Percentiles rank a stretch among this genome's conserved stretches.
Conservation (phyloP, 2,888 invertebrate genomes). For the Megastigmus dorsalis region DNA sequence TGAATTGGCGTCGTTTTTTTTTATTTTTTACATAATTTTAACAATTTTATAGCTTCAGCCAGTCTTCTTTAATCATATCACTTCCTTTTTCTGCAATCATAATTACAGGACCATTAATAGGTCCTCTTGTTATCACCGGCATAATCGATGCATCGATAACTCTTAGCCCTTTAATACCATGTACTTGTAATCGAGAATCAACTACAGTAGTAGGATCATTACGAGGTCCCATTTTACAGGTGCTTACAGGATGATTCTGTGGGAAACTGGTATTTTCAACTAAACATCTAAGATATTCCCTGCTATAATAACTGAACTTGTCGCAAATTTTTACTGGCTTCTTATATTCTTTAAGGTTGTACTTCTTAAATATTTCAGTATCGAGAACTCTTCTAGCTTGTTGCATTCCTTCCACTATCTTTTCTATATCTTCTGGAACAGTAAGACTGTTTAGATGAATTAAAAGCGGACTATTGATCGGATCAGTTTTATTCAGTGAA, state of each 20-base stretch:
- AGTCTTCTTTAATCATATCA: neutral
- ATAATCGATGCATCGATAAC: conserved; percentile 2
- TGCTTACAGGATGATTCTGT: conserved; percentile 79
- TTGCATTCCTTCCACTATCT: neutral
- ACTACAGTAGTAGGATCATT: conserved; percentile 79
- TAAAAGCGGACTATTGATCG: neutral
- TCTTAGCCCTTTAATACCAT: conserved; percentile 66
- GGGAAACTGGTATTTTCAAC: conserved; percentile 77
- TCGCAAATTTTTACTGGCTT: conserved; percentile 77
- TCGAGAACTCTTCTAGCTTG: neutral
- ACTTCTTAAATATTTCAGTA: conserved; percentile 67
- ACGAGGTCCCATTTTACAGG: conserved; percentile 82
- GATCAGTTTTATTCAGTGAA: conserved; percentile 7
- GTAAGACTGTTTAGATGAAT: neutral
- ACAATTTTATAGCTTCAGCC: too few species aligned
- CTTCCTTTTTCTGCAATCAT: conserved; percentile 24
- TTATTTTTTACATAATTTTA: too few species aligned
- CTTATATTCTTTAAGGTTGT: conserved; percentile 76
- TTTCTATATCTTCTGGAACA: neutral
- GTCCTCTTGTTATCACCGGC: conserved; percentile 2
- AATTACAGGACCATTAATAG: neutral
- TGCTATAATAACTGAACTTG: conserved; percentile 75
- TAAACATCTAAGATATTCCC: conserved; percentile 81
- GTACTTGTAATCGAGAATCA: conserved; percentile 76
- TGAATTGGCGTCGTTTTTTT: too few species aligned